Evolutionary conservation across 2,888 invertebrate species (phyloP), one percentile per base, ranked within the genome.

Genomic region (Agriopis leucophaearia): DNA sequence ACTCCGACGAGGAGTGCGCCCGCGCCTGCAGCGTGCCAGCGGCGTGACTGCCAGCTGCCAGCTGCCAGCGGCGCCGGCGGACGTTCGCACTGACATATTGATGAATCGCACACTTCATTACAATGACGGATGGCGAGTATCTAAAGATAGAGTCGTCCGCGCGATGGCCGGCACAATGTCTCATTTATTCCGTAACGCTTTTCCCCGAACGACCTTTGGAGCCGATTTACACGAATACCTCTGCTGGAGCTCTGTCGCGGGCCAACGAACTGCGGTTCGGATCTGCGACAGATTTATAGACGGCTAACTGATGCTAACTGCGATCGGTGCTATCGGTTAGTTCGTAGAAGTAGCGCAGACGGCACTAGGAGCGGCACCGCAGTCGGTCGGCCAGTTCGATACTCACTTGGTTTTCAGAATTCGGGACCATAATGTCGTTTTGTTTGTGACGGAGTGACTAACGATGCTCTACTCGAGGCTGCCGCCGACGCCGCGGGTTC

Each of bases 221-320:
- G 76, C 72, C 79, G 78, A 79, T 75, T 72, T 65, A 68, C 63
- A 63, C 42, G 60, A 73, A 79, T 76, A 72, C 48, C 70, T 65
- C 36, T 6, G 50, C 73, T 72, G 73, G 72, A 65, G 69, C 70
- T 66, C 56, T 48, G 73, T 64, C 54, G 50, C 63, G 63, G 84
- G 81, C 74, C 85, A 80, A 80, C 82, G 83, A 83, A 83, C 86
- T 81, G 73, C 75, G 79, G 79, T 77, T 77, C 70, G 76, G 75
- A 77, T 74, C 72, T 42, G 79, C 73, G 88, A 88, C 85, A 88
- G 87, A 88, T 89, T 88, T 88, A 89, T 88, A 78, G 81, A 74
- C 70, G 77, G 76, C 78, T 76, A 82, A 81, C 77, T 75, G 81
- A 80, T 75, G 74, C 72, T 79, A 80, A 77, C 79, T 70, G 81